phyloP scores from a whole-genome alignment of 2,113 vertebrate genomes.

The Sprattus sprattus region DNA sequence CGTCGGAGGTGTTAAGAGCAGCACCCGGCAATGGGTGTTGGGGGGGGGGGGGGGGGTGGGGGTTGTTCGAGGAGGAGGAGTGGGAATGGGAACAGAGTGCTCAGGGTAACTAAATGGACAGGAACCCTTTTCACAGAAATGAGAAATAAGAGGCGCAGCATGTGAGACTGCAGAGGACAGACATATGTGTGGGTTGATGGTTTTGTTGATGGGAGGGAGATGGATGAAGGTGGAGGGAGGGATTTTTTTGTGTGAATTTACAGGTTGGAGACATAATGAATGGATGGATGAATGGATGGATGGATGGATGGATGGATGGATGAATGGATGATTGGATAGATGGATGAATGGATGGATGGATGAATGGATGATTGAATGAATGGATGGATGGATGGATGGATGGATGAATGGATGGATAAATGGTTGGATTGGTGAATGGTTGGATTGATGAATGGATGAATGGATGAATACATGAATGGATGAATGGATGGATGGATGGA shows the following conservation, averaged over 20 bases:
- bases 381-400: not conserved
- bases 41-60: not conserved
- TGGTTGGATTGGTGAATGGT: no score
- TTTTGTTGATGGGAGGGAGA: constrained; percentile 16
- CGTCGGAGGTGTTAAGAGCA: constrained; percentile 29
- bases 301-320: not conserved
- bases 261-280: not conserved
- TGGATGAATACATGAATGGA: not conserved
- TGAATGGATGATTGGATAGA: not conserved
- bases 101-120: constrained; percentile 33
- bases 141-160: not conserved
- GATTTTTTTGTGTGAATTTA: not conserved
- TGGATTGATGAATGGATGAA: not conserved
- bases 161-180: not conserved
- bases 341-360: not conserved
- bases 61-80: not conserved
- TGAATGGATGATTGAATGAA: not conserved
- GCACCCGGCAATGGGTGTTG: not conserved
- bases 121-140: constrained; percentile 27
- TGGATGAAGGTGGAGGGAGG: constrained; percentile 7
- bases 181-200: not conserved
- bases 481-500: not conserved
- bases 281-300: not conserved
- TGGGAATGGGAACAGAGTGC: constrained; percentile 39
- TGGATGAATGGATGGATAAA: not conserved